Conservation (phyloP, 1,140 invertebrate genomes). For the Mizuhopecten yessoensis region DNA sequence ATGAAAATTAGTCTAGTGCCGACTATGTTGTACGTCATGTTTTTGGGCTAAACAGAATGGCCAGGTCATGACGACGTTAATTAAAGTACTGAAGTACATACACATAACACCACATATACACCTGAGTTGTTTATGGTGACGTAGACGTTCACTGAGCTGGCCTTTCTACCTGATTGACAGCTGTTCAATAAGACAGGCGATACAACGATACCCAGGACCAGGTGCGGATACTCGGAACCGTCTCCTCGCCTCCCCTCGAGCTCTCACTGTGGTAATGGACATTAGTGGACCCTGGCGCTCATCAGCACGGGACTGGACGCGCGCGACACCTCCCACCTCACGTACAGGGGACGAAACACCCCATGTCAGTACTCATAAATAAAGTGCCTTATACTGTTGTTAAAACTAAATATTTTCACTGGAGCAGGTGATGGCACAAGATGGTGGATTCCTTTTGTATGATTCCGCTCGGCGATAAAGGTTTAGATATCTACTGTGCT, state of each 20-base stretch:
- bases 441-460: background rate
- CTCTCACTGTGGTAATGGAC: background rate
- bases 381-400: slow-evolving; percentile 13
- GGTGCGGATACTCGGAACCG: background rate
- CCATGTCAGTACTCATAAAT: background rate
- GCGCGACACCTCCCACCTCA: background rate
- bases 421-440: slow-evolving; percentile 20
- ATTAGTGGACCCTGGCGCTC: background rate
- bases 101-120: background rate
- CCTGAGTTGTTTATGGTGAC: background rate
- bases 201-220: background rate
- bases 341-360: background rate
- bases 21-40: background rate
- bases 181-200: background rate
- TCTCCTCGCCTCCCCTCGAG: background rate
- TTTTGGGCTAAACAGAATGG: background rate
- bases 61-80: background rate
- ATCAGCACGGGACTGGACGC: background rate
- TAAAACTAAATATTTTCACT: background rate
- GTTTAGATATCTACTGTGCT: background rate
- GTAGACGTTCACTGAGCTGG: background rate
- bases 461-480: background rate
- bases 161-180: background rate
- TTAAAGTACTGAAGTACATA: background rate
- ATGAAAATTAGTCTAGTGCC: background rate